phyloP scores from a whole-genome alignment of 2,888 invertebrate species.

The Aleiodes leptofemur region DNA sequence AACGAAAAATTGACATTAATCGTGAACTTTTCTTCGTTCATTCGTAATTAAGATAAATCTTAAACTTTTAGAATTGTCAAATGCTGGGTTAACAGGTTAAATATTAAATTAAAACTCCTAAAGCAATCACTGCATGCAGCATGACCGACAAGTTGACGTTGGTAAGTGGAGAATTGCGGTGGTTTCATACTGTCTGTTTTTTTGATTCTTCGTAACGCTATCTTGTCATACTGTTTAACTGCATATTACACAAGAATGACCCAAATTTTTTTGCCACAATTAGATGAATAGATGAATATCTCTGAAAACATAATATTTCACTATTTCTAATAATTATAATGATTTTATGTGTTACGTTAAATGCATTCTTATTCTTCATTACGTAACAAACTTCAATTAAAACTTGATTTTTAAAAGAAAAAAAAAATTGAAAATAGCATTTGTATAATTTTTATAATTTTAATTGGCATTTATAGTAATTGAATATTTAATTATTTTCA shows the following conservation, averaged over 20 bases:
- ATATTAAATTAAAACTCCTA: background rate
- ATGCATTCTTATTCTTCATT: no score
- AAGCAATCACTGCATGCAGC: constrained; percentile 7
- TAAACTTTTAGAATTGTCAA: constrained; percentile 10
- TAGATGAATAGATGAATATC: constrained; percentile 27
- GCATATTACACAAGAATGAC: constrained; percentile 18
- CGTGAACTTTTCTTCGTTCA: background rate
- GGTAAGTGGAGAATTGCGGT: constrained; percentile 13
- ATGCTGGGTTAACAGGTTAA: constrained; percentile 10
- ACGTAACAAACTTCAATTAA: no score
- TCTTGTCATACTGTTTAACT: constrained; percentile 22
- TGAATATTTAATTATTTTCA: no score
- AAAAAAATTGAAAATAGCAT: no score
- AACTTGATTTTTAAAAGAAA: no score
- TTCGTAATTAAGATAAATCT: background rate
- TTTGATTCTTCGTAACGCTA: constrained; percentile 12
- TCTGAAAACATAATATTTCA: background rate
- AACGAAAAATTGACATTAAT: background rate
- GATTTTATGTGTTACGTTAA: no score
- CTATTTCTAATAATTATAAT: no score
- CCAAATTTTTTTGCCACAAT: constrained; percentile 15
- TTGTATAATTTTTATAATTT: no score
- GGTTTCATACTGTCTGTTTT: background rate
- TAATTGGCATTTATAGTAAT: no score
- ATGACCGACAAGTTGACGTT: constrained; percentile 32